Base-by-base conservation (phyloP, 2,797 vertebrate genomes). In the Novumbra hubbsi region DNA sequence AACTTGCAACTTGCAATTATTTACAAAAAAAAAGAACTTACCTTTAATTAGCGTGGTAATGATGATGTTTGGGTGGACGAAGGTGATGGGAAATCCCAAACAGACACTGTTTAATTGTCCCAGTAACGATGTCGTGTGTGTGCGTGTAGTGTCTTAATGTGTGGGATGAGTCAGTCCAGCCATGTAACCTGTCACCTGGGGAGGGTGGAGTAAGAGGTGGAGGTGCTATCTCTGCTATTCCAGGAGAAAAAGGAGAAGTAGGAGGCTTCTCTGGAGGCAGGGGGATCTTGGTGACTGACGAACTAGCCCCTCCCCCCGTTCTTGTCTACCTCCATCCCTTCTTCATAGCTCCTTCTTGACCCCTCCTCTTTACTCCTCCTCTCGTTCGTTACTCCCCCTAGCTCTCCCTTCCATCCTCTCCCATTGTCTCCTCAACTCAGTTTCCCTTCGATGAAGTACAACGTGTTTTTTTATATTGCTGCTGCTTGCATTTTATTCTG, bases 161-260 rank as follows among this genome's bases (percentile, higher is more conserved):
- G 7, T 14, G 45, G 57, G 55, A 24, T 73, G 0, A 38, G 24
- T 57, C 52, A 30, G 21, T 55, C 55, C 57, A 76, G 74, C 72
- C 65, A 41, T 38, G 74, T 49, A 49, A 32, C 0, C 64, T 28
- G 71, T 65, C 16, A 3, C 21, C 50, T 63, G 70, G 34, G 71
- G 55, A 38, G 27, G 55, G 21, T 68, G 12, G 34, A 49, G 8
- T 0, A n/a, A 45, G 66, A 68, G 9, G 34, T n/a, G 1, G 78
- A 76, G 78, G 72, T 76, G 78, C 78, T 83, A 62, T 72, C 77
- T 73, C 80, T 83, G 65, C 27, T 74, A 83, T 77, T 80, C 49
- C 80, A 34, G 28, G 69, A 34, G 28, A 32, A 38, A 38, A 21
- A 85, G 50, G 55, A 77, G 16, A 19, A 49, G 38, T 24, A 45